These are phyloP conservation scores for Scrobipalpa atriplicella DNA, from an alignment of 2,888 invertebrate genomes.

Conservation along the genomic window DNA sequence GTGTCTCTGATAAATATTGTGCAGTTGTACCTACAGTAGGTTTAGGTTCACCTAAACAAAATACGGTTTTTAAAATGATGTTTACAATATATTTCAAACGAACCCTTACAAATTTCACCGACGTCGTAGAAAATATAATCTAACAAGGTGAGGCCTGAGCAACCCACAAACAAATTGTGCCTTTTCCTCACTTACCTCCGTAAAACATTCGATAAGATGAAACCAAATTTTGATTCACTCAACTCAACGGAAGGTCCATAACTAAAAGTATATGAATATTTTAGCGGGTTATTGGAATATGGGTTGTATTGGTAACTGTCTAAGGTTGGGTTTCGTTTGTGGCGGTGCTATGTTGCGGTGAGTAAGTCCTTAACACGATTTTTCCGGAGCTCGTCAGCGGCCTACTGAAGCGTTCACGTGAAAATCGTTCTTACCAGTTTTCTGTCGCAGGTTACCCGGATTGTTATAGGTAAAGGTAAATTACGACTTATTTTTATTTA, in stretches of 20 bases:
- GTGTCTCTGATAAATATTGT: too few species aligned
- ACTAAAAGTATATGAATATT: constrained; percentile 1
- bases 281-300: neutral
- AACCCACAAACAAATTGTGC: constrained; percentile 46
- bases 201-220: constrained; percentile 41
- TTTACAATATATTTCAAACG: neutral
- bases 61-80: neutral
- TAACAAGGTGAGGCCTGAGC: constrained; percentile 57
- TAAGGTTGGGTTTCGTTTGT: neutral
- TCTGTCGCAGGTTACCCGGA: constrained; percentile 34
- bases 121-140: constrained; percentile 25
- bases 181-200: constrained; percentile 40
- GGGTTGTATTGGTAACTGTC: neutral
- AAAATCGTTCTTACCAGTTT: constrained; percentile 48
- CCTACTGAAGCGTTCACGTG: constrained; percentile 61
- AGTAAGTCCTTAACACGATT: constrained; percentile 67
- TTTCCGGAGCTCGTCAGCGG: constrained; percentile 59
- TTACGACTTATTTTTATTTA: neutral
- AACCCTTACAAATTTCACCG: neutral
- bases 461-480: constrained; percentile 29
- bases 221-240: constrained; percentile 25
- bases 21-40: too few species aligned
- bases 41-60: too few species aligned
- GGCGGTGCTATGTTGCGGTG: constrained; percentile 22
- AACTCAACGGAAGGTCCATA: constrained; percentile 19